Evolutionary conservation across 64 coral and sea anemone genomes (phyloP).

Genomic region (Pocillopora verrucosa): DNA sequence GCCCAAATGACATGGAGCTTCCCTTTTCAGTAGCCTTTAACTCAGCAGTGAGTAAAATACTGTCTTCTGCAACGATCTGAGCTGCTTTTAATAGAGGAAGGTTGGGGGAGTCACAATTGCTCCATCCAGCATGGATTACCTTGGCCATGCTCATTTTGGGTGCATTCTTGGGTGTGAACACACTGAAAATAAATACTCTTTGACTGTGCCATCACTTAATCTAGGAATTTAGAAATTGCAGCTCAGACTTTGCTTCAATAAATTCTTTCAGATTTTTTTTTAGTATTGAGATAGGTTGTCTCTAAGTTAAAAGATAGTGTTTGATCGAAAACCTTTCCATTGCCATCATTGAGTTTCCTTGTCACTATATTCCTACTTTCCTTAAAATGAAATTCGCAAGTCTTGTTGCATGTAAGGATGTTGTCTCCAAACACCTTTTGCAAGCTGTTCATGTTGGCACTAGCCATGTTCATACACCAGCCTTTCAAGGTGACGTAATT

Average conservation of each 20-base stretch:
- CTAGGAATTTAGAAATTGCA: constrained; percentile 32
- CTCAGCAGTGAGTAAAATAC: constrained; percentile 25
- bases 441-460: constrained; percentile 24
- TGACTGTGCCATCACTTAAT: constrained; percentile 47
- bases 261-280: constrained; percentile 43
- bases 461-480: constrained; percentile 28
- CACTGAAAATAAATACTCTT: constrained; percentile 41
- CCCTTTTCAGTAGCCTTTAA: constrained; percentile 28
- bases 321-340: constrained; percentile 18
- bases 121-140: constrained; percentile 51
- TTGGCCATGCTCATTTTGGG: constrained; percentile 49
- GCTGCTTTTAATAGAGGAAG: constrained; percentile 37
- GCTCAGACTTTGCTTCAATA: constrained; percentile 3
- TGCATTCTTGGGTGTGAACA: constrained; percentile 7
- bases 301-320: neutral
- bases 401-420: neutral
- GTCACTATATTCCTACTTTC: constrained; percentile 30
- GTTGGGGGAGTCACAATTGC: neutral
- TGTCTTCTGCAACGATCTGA: constrained; percentile 8
- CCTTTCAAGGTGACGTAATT: neutral
- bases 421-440: constrained; percentile 15
- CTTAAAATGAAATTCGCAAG: constrained; percentile 44
- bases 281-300: neutral
- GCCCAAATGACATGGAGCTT: neutral
- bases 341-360: neutral